Percentiles rank a stretch among this genome's conserved stretches.
phyloP scores from a whole-genome alignment of 2,888 invertebrate species.

The Spatulosminthurus flaviceps region DNA sequence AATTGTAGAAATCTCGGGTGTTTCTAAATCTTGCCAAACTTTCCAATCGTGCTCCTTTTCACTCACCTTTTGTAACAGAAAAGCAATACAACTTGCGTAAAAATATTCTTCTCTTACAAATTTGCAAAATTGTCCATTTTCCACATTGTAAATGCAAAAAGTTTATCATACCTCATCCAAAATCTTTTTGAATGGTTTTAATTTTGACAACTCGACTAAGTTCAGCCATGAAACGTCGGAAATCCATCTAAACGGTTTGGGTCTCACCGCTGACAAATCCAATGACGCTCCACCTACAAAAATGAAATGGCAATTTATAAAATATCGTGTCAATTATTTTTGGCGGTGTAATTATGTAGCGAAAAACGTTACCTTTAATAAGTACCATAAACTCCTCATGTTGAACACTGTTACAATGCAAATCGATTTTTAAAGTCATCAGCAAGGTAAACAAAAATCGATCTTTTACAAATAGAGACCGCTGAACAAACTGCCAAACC shows the following conservation, averaged over 20 bases:
- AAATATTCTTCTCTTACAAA: background rate
- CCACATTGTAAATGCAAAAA: too few species aligned
- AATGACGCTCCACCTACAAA: slow-evolving; percentile 82
- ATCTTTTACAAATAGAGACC: slow-evolving; percentile 92
- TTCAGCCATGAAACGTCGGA: slow-evolving; percentile 96
- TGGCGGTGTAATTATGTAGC: too few species aligned
- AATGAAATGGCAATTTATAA: background rate
- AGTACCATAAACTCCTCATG: slow-evolving; percentile 94
- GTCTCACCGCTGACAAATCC: slow-evolving; percentile 89
- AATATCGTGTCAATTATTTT: background rate
- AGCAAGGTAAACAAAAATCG: slow-evolving; percentile 91
- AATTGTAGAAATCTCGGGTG: slow-evolving; percentile 78
- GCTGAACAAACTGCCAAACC: slow-evolving; percentile 90
- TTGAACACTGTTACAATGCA: slow-evolving; percentile 80
- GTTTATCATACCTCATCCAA: slow-evolving; percentile 73
- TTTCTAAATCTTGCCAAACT: slow-evolving; percentile 89
- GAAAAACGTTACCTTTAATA: slow-evolving; percentile 76
- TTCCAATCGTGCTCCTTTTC: slow-evolving; percentile 89
- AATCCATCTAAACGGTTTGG: slow-evolving; percentile 95
- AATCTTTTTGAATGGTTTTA: slow-evolving; percentile 81
- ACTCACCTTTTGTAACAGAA: slow-evolving; percentile 73
- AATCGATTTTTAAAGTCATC: slow-evolving; percentile 94
- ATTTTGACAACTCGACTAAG: slow-evolving; percentile 89
- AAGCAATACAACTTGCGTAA: background rate
- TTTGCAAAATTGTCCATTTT: background rate